Percentiles rank a stretch among this genome's conserved stretches.
phyloP scores from a whole-genome alignment of 2,888 invertebrate species.

The Epinotia ramella region DNA sequence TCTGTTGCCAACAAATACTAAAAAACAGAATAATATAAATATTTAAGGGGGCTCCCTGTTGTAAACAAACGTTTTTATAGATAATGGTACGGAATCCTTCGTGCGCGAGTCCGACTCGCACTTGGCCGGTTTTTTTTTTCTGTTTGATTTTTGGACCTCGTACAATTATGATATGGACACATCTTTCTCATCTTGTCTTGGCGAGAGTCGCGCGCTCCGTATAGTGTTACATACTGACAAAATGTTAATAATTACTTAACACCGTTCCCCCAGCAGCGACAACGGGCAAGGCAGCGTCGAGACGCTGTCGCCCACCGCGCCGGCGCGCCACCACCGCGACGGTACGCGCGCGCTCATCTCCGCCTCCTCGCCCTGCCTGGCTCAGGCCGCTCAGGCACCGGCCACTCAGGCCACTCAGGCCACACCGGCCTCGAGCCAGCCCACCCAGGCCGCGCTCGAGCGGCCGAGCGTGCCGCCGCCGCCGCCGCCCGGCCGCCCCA shows the following conservation, averaged over 20 bases:
- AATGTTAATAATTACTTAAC: constrained; percentile 18
- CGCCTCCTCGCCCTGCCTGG: constrained; percentile 70
- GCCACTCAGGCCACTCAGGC: constrained; percentile 18
- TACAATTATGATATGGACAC: too few relatives aligned
- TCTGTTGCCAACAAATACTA: too few relatives aligned
- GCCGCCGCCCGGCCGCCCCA: constrained; percentile 64
- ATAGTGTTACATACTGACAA: not conserved
- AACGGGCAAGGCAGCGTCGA: constrained; percentile 72
- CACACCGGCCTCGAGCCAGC: constrained; percentile 10
- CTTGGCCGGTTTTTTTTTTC: too few relatives aligned
- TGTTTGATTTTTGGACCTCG: too few relatives aligned
- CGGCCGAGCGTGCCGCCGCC: constrained; percentile 70
- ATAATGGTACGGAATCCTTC: too few relatives aligned
- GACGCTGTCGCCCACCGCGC: constrained; percentile 62
- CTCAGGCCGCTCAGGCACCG: constrained; percentile 45
- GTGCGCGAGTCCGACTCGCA: too few relatives aligned
- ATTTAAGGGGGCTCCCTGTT: too few relatives aligned
- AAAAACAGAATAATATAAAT: too few relatives aligned
- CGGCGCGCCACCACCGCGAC: constrained; percentile 51
- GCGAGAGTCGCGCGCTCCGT: not conserved
- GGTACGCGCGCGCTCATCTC: constrained; percentile 51
- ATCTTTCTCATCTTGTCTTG: not conserved
- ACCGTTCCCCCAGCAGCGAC: constrained; percentile 70
- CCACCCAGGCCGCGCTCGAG: constrained; percentile 51
- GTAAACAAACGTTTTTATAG: too few relatives aligned